These are phyloP conservation scores for Tokudaia muenninki DNA, from an alignment of 2,797 vertebrate species.

Conservation along the genomic window DNA sequence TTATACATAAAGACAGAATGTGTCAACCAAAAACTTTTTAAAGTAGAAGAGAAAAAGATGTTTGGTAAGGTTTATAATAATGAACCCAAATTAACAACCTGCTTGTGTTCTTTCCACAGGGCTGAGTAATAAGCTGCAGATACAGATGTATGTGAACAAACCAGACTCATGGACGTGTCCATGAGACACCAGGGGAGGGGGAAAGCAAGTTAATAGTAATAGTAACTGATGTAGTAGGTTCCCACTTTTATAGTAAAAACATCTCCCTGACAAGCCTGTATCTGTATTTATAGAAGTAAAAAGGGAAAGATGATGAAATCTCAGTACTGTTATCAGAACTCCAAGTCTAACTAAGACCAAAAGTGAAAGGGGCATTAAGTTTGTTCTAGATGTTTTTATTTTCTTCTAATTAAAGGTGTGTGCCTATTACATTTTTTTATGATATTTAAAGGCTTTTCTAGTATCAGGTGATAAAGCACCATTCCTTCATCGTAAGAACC, in stretches of 20 bases:
- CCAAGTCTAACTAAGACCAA: background rate
- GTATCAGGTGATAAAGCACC: background rate
- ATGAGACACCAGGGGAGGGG: background rate
- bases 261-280: background rate
- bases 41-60: background rate
- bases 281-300: background rate
- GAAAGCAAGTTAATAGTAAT: background rate
- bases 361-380: constrained; percentile 18
- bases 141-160: background rate
- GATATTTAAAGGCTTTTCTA: constrained; percentile 5
- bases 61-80: constrained; percentile 6
- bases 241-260: background rate
- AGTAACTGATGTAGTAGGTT: background rate
- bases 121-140: background rate
- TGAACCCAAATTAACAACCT: constrained; percentile 1
- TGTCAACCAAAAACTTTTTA: background rate
- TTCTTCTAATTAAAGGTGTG: constrained; percentile 2
- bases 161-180: background rate
- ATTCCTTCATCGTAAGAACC: background rate
- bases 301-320: background rate
- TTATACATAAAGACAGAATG: background rate
- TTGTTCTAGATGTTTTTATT: background rate
- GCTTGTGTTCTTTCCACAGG: background rate
- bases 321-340: constrained; percentile 17
- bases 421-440: constrained; percentile 5